phyloP scores from a whole-genome alignment of 2,113 vertebrate genomes.

The Bubalus kerabau region DNA sequence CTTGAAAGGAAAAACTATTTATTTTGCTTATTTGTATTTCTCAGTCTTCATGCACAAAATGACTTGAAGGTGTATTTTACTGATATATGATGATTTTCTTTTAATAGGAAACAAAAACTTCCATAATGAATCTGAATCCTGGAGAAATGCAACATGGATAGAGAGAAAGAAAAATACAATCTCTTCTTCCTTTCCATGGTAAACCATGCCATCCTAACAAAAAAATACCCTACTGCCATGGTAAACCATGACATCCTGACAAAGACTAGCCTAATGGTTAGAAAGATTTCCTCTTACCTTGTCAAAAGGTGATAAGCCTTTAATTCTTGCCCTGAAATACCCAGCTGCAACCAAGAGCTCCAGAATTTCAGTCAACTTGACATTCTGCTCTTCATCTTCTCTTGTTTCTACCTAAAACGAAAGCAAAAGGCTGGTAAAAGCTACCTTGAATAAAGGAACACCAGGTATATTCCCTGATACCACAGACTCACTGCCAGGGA shows the following conservation, averaged over 20 bases:
- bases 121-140: neutral
- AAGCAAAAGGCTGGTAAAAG: neutral
- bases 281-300: constrained; percentile 83
- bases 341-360: constrained; percentile 96
- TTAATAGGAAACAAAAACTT: neutral
- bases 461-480: neutral
- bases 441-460: neutral
- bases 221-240: rapidly evolving
- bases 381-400: constrained; percentile 96
- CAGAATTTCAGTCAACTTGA: constrained; percentile 94
- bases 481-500: neutral
- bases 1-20: neutral
- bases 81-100: neutral
- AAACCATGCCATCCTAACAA: neutral
- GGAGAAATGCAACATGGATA: neutral
- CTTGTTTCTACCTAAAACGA: constrained; percentile 91
- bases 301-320: constrained; percentile 96
- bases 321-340: constrained; percentile 97
- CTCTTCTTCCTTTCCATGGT: neutral
- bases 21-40: neutral
- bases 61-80: neutral
- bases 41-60: neutral
- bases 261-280: neutral
- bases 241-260: neutral
- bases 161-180: neutral